Evolutionary conservation across 2,888 invertebrate genomes (phyloP), one percentile per base, ranked within the genome.

Genomic region (Hetaerina titia): DNA sequence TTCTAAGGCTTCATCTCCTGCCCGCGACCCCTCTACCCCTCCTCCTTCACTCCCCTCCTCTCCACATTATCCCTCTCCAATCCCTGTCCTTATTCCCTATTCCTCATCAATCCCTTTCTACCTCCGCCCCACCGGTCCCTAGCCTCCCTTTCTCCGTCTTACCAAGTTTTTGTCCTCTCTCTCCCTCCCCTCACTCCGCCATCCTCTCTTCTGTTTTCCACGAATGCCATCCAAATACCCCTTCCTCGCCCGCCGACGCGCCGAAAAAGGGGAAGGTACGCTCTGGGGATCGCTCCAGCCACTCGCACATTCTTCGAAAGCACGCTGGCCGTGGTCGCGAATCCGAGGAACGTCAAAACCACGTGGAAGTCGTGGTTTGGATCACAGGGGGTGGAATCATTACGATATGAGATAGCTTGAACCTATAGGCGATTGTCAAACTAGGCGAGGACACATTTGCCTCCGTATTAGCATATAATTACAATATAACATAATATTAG

Each of bases 151-250:
- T 60, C 60, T 63, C 25, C 22, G 74, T 19, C 90, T 94, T 45
- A 25, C 56, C 9, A 89, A 25, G 25, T 31, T 19, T 45, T 25
- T 60, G 17, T 25, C 25, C 45, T 58, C 60, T 95, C 96, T 95
- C 95, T 90, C 95, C 95, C 95, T 95, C 95, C 95, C 31, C 22
- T 87, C 95, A 95, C 94, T 95, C 94, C 90, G 74, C 22, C 95
- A 95, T 95, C 94, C 94, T 89, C 64, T 89, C 25, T 94, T 64
- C 92, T 87, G 58, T 81, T 89, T 90, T 81, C 90, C 81, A 94
- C 95, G 89, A 94, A 94, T 95, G 95, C 94, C 95, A 95, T 95
- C 89, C 95, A 95, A 95, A 45, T 45, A 45, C 45, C 96, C 96
- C 74, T 64, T 95, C 64, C 89, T 92, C 95, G 88, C 74, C 94